Conservation (phyloP, 2,113 vertebrate genomes). For the Ceuthmochares aereus region DNA sequence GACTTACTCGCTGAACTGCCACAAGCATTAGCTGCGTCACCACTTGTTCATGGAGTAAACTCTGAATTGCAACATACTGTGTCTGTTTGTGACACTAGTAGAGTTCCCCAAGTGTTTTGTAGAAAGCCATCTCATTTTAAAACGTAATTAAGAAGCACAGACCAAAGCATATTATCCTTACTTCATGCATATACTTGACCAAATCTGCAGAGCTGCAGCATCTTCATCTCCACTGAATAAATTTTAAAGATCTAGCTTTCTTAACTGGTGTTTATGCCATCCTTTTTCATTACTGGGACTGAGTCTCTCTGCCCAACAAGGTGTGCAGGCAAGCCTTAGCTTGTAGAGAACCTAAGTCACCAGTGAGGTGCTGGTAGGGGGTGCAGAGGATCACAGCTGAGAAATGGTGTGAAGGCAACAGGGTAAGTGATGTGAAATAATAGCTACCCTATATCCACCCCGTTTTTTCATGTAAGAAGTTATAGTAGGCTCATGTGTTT, state of each 20-base stretch:
- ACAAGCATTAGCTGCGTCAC: not conserved
- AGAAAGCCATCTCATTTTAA: not conserved
- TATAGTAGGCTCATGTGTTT: not conserved
- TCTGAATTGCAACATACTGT: not conserved
- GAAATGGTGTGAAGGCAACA: not conserved
- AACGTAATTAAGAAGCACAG: not conserved
- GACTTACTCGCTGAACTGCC: not conserved
- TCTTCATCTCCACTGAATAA: not conserved
- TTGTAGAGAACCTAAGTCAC: not conserved
- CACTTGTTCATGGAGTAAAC: not conserved
- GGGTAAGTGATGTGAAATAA: not conserved
- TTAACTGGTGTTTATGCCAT: not conserved
- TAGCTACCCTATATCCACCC: rapidly evolving
- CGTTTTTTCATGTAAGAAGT: not conserved
- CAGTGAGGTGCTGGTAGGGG: not conserved
- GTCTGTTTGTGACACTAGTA: not conserved
- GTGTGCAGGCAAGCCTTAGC: not conserved
- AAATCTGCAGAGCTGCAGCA: not conserved
- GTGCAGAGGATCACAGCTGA: not conserved
- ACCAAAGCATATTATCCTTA: not conserved
- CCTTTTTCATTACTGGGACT: not conserved
- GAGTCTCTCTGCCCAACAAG: not conserved
- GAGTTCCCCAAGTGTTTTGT: not conserved
- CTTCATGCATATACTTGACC: not conserved
- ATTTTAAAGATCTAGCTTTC: not conserved